Evolutionary conservation across 2,113 vertebrate genomes (phyloP), one percentile per base, ranked within the genome.

Genomic region (Carlito syrichta): DNA sequence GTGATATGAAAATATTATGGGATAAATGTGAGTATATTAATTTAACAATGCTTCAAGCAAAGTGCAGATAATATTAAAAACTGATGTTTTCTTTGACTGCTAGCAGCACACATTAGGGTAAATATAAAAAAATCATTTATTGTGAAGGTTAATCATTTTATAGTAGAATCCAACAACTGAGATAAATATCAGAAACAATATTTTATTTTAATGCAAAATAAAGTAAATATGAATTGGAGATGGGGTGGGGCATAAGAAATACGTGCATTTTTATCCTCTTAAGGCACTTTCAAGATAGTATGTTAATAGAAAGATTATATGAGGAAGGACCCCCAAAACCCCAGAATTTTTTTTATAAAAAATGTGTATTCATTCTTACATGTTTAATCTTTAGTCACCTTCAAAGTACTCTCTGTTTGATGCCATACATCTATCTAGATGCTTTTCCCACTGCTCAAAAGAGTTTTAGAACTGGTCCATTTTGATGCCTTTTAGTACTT

Each of bases 41-140:
- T 90, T 62, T 93, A 95, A 66, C 40, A 93, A 83, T 78, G 48
- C 50, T 84, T 96, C 77, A 71, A 58, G 93, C 19, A 71, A 93
- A 91, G 56, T 63, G 50, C 62, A 74, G 16, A 84, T 74, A 91
- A 38, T 63, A 63, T 90, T 89, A 93, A 88, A n/a, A 94, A 94
- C 10, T 27, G 48, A 90, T 69, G 35, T 52, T 68, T 62, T 81
- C n/a, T 81, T 84, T 85, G 56, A 27, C 50, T 74, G 79, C 63
- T 45, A 81, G 40, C 43, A 69, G 73, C 2, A 62, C 14, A 82
- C 13, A 89, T 78, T 87, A 89, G 25, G 58, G 32, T 7, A 85
- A 94, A 63, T 48, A 22, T 69, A 77, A 89, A 88, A 48, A 66
- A 96, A 83, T 87, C 38, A 77, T 60, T 91, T 87, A 87, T 77